phyloP scores from a whole-genome alignment of 2,888 invertebrate species.

The Idaea straminata region DNA sequence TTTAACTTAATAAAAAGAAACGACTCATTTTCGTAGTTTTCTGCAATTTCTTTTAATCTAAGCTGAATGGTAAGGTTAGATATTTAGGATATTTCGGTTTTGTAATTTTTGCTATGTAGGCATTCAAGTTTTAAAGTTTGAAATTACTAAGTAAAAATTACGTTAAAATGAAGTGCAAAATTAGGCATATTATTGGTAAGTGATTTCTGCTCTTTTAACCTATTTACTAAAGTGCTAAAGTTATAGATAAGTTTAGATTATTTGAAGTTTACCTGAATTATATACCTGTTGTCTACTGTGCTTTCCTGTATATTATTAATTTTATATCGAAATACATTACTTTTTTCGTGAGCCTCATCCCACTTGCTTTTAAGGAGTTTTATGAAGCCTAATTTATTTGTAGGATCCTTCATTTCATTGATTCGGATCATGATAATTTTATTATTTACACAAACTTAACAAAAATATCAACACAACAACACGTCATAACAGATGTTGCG shows the following conservation, averaged over 20 bases:
- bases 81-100: too few species aligned
- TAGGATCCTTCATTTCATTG: neutral
- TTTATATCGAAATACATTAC: slow-evolving; percentile 59
- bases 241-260: neutral
- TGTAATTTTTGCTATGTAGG: too few species aligned
- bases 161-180: too few species aligned
- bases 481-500: too few species aligned
- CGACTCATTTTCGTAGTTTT: too few species aligned
- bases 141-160: too few species aligned
- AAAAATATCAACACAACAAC: too few species aligned
- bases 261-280: slow-evolving; percentile 49
- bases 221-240: too few species aligned
- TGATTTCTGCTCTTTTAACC: neutral
- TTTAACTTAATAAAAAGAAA: too few species aligned
- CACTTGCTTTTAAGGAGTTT: slow-evolving; percentile 49
- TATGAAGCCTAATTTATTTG: slow-evolving; percentile 20
- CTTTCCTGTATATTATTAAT: slow-evolving; percentile 49
- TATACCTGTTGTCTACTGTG: slow-evolving; percentile 48
- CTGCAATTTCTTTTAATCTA: too few species aligned
- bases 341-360: slow-evolving; percentile 48
- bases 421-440: neutral
- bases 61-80: too few species aligned
- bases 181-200: neutral
- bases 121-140: too few species aligned
- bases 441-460: neutral